phyloP scores from a whole-genome alignment of 2,113 vertebrate species.

The Perca schrenkii region DNA sequence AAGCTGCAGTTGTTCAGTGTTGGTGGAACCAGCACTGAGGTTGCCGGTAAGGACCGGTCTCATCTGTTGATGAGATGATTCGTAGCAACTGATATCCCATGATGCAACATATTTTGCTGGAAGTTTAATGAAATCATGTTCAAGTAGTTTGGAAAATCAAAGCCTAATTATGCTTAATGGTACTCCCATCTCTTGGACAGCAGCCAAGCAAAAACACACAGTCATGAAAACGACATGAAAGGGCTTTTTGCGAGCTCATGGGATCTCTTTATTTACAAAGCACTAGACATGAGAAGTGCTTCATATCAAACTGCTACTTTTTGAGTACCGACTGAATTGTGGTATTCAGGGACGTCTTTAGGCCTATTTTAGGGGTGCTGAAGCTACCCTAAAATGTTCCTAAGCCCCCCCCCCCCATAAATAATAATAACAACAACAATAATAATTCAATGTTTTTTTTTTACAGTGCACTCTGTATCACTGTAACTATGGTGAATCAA shows the following conservation, averaged over 20 bases:
- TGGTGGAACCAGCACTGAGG: background rate
- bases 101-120: conserved; percentile 6
- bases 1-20: background rate
- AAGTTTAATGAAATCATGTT: conserved; percentile 27
- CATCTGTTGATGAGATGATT: background rate
- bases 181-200: conserved; percentile 34
- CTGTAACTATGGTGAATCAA: too few relatives aligned
- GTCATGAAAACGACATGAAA: conserved; percentile 38
- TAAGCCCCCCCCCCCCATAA: too few relatives aligned
- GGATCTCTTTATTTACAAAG: conserved; percentile 36
- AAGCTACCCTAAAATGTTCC: too few relatives aligned
- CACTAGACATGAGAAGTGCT: background rate
- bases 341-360: too few relatives aligned
- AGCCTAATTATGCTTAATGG: conserved; percentile 53
- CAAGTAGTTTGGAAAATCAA: conserved; percentile 44
- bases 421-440: too few relatives aligned
- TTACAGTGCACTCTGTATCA: too few relatives aligned
- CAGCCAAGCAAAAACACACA: conserved; percentile 34
- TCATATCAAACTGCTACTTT: background rate
- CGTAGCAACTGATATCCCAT: background rate
- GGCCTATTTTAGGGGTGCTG: too few relatives aligned
- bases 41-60: background rate
- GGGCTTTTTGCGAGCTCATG: background rate
- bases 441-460: too few relatives aligned
- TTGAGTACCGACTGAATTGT: background rate